phyloP scores from a whole-genome alignment of 2,888 invertebrate genomes.

The Agriotes lineatus region DNA sequence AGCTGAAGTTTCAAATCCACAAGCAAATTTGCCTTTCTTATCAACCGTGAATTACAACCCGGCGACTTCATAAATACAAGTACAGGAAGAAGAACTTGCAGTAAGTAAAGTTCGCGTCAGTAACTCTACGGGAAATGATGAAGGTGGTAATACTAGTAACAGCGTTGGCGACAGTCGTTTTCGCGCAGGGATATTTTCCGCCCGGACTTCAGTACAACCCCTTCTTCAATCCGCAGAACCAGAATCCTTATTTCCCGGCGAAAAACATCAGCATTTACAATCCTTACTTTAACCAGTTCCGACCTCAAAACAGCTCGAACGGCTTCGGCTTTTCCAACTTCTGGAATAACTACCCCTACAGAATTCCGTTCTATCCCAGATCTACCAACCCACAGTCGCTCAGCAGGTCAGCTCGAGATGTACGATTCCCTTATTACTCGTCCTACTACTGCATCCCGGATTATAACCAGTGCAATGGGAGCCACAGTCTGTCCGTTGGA shows the following conservation, averaged over 20 bases:
- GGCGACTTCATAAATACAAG: not conserved
- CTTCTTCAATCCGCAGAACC: conserved; percentile 9
- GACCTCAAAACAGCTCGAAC: not conserved
- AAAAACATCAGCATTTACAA: not conserved
- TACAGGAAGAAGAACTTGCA: too few species aligned
- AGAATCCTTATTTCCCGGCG: not conserved
- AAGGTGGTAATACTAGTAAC: too few species aligned
- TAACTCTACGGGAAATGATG: too few species aligned
- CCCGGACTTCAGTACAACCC: conserved; percentile 22
- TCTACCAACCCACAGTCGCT: too few species aligned
- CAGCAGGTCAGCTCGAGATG: too few species aligned
- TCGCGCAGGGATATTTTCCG: not conserved
- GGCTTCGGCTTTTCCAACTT: not conserved
- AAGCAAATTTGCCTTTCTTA: conserved; percentile 27
- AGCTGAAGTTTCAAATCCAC: not conserved
- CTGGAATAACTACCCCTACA: too few species aligned
- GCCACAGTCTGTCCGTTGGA: conserved; percentile 58
- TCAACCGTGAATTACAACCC: conserved; percentile 11
- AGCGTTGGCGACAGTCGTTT: not conserved
- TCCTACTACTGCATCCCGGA: conserved; percentile 16
- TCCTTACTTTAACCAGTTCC: not conserved
- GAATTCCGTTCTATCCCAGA: too few species aligned
- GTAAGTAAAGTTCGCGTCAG: too few species aligned
- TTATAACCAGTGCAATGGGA: conserved; percentile 19
- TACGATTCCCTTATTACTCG: not conserved